These are phyloP conservation scores for Riptortus pedestris DNA, from an alignment of 1,140 invertebrate species.

Conservation along the genomic window DNA sequence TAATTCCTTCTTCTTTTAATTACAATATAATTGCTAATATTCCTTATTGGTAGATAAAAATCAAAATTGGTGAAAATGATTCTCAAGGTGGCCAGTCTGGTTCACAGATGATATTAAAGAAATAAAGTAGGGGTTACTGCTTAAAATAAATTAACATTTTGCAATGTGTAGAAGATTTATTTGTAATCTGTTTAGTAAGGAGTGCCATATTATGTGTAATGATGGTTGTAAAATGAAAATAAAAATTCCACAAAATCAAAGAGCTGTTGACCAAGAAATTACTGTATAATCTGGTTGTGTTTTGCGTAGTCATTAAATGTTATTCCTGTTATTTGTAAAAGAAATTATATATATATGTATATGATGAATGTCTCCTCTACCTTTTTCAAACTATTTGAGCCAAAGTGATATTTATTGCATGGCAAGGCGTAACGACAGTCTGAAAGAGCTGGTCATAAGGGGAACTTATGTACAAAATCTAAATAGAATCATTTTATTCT, in stretches of 20 bases:
- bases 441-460: conserved; percentile 8
- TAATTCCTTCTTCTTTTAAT: too few species aligned
- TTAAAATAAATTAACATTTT: too few species aligned
- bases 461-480: conserved; percentile 6
- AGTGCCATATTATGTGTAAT: not conserved
- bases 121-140: too few species aligned
- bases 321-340: not conserved
- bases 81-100: too few species aligned
- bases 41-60: too few species aligned
- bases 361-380: too few species aligned
- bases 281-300: conserved; percentile 7
- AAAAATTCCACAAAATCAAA: too few species aligned
- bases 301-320: conserved; percentile 1
- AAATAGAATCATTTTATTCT: not conserved
- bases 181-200: too few species aligned
- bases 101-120: too few species aligned
- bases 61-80: too few species aligned
- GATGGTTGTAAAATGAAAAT: not conserved
- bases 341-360: not conserved
- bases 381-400: not conserved
- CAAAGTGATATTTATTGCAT: conserved; percentile 3
- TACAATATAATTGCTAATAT: too few species aligned
- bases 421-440: not conserved
- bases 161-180: too few species aligned
- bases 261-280: not conserved